Evolutionary conservation across 2,113 vertebrate genomes (phyloP).

Genomic region (Macaca nemestrina): DNA sequence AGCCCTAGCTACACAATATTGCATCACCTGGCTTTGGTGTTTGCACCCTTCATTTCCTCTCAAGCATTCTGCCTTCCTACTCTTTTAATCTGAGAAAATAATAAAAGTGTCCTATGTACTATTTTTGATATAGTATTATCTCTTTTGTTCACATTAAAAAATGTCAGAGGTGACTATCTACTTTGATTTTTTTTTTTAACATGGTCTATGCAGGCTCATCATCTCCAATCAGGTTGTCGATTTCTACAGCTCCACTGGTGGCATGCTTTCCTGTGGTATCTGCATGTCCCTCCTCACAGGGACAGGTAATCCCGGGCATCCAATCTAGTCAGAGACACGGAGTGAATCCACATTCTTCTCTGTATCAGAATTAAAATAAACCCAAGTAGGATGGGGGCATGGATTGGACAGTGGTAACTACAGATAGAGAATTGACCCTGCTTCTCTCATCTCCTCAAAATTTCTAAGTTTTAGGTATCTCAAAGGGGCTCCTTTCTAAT

Average conservation of each 20-base stretch:
- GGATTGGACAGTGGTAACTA: not conserved
- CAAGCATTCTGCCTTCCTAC: fast-evolving
- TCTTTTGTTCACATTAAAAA: too few species aligned
- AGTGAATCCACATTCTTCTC: not conserved
- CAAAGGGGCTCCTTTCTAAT: not conserved
- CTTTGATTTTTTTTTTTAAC: not conserved
- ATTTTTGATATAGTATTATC: not conserved
- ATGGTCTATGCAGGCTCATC: not conserved
- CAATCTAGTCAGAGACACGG: not conserved
- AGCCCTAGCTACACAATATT: too few species aligned
- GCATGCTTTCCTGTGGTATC: too few species aligned
- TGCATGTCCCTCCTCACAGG: not conserved
- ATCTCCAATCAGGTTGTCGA: not conserved
- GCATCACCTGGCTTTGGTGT: fast-evolving
- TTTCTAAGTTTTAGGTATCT: too few species aligned
- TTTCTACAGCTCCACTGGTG: too few species aligned
- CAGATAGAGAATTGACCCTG: not conserved
- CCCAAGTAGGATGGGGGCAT: not conserved
- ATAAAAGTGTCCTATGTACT: not conserved
- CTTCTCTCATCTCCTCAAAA: not conserved
- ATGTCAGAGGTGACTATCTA: too few species aligned
- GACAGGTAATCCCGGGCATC: too few species aligned
- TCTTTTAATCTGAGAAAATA: not conserved
- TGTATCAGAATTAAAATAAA: not conserved
- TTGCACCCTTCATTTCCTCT: not conserved